A percentile compares a stretch with the other conserved stretches of the same genome.
phyloP scores from a whole-genome alignment of 1,140 invertebrate genomes.

The Megalonaias nervosa region DNA sequence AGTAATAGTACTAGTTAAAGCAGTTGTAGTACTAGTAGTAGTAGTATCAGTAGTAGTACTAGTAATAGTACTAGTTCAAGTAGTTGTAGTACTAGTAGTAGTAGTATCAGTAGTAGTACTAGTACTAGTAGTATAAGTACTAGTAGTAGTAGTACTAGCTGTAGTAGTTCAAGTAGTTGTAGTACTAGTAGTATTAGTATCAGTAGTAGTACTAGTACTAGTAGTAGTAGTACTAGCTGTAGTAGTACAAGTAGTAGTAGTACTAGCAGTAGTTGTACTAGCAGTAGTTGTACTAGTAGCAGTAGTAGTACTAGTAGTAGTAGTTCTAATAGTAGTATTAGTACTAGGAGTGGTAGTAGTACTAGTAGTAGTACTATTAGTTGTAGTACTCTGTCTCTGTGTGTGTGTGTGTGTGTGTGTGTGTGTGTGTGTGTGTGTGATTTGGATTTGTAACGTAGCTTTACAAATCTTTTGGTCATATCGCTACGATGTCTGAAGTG shows the following conservation, averaged over 20 bases:
- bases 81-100: background rate
- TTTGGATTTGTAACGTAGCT: too few species aligned
- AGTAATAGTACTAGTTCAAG: background rate
- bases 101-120: background rate
- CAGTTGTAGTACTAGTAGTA: background rate
- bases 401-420: too few species aligned
- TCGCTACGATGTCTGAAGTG: too few species aligned
- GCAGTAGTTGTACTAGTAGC: constrained; percentile 2
- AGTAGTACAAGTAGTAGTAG: background rate
- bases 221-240: constrained; percentile 15
- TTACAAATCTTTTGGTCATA: too few species aligned
- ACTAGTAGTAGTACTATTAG: constrained; percentile 8
- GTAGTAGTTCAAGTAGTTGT: background rate
- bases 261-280: constrained; percentile 1
- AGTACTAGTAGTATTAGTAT: constrained; percentile 6
- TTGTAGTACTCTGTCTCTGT: too few species aligned
- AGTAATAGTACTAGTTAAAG: too few species aligned
- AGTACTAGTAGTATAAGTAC: constrained; percentile 2
- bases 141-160: constrained; percentile 3
- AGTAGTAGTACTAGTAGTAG: constrained; percentile 10
- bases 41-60: background rate
- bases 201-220: background rate
- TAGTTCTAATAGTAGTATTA: background rate
- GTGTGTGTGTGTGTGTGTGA: too few species aligned
- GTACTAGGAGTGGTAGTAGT: background rate